These are phyloP conservation scores for Zoroaster sp. DNA, from an alignment of 53 echinoderm and acorn worm species.

Conservation along the genomic window DNA sequence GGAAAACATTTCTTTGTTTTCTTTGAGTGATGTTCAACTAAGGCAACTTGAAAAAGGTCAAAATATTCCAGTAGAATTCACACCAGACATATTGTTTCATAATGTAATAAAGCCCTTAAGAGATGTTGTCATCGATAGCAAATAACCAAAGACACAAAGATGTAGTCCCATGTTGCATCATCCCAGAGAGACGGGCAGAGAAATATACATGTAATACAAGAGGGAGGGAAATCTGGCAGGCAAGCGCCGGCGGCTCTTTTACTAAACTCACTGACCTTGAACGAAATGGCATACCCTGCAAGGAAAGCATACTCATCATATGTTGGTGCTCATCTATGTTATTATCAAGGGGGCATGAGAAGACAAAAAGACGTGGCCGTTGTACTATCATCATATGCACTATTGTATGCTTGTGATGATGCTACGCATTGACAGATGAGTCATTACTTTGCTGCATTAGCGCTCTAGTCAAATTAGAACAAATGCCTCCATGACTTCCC, in stretches of 20 bases:
- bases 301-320: not conserved
- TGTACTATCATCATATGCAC: not conserved
- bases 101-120: not conserved
- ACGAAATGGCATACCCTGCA: too few relatives aligned
- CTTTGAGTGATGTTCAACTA: too few relatives aligned
- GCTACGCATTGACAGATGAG: not conserved
- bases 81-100: not conserved
- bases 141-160: not conserved
- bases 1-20: too few relatives aligned
- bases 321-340: not conserved
- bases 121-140: not conserved
- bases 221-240: not conserved
- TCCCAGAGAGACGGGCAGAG: not conserved
- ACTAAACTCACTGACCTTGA: not conserved
- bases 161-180: not conserved
- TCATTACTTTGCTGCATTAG: slow-evolving; percentile 23
- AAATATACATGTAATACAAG: not conserved
- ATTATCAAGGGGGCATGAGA: not conserved
- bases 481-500: not conserved
- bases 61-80: not conserved
- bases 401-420: not conserved
- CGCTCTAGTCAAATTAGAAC: slow-evolving; percentile 22
- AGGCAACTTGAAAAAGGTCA: not conserved
- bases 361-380: not conserved
- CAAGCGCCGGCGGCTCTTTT: not conserved